phyloP scores from a whole-genome alignment of 2,797 vertebrate genomes.

The Champsocephalus gunnari region DNA sequence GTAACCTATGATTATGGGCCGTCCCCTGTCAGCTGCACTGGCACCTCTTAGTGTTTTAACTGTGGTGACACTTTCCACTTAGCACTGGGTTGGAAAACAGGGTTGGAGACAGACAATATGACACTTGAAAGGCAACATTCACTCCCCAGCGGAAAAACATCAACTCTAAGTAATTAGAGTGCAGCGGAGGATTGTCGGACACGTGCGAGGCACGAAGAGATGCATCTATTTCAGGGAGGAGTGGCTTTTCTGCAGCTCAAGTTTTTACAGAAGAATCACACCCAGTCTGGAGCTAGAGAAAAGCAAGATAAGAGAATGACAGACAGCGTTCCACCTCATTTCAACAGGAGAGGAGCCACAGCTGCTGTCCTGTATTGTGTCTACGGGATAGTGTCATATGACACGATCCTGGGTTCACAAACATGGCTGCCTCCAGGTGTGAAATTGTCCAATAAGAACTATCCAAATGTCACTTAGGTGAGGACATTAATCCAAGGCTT shows the following conservation, averaged over 20 bases:
- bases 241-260: neutral
- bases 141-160: neutral
- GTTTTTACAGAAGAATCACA: conserved; percentile 23
- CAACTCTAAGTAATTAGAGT: conserved; percentile 60
- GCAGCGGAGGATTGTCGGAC: conserved; percentile 59
- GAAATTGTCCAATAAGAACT: neutral
- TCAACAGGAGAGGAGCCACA: neutral
- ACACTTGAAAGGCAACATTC: conserved; percentile 47
- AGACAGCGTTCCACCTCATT: conserved; percentile 8
- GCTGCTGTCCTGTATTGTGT: neutral
- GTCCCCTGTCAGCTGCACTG: neutral
- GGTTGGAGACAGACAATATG: conserved; percentile 19
- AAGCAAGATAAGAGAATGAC: neutral
- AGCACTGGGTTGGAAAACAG: conserved; percentile 7
- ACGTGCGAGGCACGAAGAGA: conserved; percentile 60
- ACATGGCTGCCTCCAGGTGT: neutral
- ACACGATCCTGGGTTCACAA: neutral
- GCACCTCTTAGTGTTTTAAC: conserved; percentile 15
- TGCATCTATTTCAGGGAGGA: conserved; percentile 21
- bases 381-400: neutral
- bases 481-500: neutral
- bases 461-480: neutral
- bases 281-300: conserved; percentile 20
- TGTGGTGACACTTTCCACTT: neutral
- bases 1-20: too few relatives aligned